Conservation (phyloP, 2,797 vertebrate genomes). For the Melanogrammus aeglefinus region DNA sequence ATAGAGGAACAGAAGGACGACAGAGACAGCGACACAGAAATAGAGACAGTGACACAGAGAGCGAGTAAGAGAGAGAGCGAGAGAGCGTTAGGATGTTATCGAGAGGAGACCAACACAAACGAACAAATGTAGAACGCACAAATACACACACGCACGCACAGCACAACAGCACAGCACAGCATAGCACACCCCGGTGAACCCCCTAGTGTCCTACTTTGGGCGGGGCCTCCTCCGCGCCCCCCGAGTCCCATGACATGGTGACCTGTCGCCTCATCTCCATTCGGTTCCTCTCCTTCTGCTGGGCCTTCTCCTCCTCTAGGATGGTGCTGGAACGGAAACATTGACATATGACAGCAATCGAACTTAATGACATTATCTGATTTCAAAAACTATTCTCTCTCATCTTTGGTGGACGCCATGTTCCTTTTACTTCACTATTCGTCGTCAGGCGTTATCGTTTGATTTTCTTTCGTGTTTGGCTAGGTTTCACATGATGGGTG, state of each 20-base stretch:
- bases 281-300: slow-evolving; percentile 93
- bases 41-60: no score
- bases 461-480: background rate
- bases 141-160: slow-evolving; percentile 9
- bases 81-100: no score
- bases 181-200: background rate
- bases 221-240: slow-evolving; percentile 93
- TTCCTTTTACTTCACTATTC: background rate
- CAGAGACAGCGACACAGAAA: no score
- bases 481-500: background rate
- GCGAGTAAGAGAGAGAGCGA: no score
- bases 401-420: background rate
- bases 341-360: background rate
- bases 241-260: slow-evolving; percentile 94
- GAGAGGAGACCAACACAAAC: background rate
- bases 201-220: slow-evolving; percentile 85
- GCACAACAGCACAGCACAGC: no score
- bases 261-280: slow-evolving; percentile 98
- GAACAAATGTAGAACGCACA: background rate
- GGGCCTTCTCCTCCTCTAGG: slow-evolving; percentile 93
- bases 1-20: no score
- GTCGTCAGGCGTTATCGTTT: no score
- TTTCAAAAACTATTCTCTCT: background rate
- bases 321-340: slow-evolving; percentile 79
- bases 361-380: background rate